Conservation (phyloP, 2,888 invertebrate species). For the Torymus aiolomorphi region DNA sequence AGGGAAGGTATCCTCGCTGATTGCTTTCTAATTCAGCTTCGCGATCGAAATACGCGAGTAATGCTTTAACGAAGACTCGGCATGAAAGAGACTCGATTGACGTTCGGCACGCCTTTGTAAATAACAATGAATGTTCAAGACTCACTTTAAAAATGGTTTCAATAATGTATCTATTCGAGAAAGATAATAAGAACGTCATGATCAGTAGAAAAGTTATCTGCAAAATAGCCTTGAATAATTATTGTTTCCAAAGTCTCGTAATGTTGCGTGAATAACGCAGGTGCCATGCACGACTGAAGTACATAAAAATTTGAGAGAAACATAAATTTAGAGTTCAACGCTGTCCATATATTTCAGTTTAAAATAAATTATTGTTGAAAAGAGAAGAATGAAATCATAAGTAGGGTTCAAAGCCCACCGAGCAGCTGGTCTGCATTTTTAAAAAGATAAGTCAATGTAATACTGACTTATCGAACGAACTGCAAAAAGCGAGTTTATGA, state of each 20-base stretch:
- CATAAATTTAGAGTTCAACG: conserved; percentile 51
- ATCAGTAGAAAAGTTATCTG: too few species aligned
- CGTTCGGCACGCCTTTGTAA: conserved; percentile 37
- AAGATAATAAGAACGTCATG: too few species aligned
- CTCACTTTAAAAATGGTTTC: conserved; percentile 11
- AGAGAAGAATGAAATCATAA: conserved; percentile 33
- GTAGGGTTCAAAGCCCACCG: conserved; percentile 68
- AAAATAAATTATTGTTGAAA: conserved; percentile 46
- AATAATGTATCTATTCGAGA: too few species aligned
- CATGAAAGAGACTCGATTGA: conserved; percentile 46
- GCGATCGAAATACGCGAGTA: conserved; percentile 45
- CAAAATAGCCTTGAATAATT: conserved; percentile 30
- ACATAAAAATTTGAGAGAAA: conserved; percentile 35
- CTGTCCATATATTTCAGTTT: conserved; percentile 44
- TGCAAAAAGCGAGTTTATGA: conserved; percentile 29
- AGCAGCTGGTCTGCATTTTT: conserved; percentile 74
- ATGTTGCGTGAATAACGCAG: conserved; percentile 50
- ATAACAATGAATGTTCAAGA: conserved; percentile 35
- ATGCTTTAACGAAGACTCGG: conserved; percentile 48
- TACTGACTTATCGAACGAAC: conserved; percentile 46
- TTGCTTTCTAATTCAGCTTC: conserved; percentile 49
- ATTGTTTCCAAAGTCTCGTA: conserved; percentile 40
- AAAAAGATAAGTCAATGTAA: conserved; percentile 12
- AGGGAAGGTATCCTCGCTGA: conserved; percentile 55
- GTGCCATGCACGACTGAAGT: conserved; percentile 62